Conservation (phyloP, 2,797 vertebrate species). For the Trachurus trachurus region DNA sequence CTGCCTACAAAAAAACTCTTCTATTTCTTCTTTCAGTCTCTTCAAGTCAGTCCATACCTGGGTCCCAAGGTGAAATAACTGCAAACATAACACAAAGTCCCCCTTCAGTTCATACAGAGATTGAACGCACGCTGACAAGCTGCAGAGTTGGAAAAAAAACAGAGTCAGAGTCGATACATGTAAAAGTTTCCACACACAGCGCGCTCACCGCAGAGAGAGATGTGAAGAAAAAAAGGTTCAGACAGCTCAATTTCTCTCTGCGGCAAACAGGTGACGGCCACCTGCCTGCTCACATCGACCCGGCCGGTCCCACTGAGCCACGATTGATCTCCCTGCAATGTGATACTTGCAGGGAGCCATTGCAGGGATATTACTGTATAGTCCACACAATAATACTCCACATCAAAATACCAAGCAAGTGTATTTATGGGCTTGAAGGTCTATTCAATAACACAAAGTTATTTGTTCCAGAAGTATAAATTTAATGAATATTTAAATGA, state of each 20-base stretch:
- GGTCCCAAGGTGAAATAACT: too few species aligned
- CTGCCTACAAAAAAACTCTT: too few species aligned
- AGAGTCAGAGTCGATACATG: neutral
- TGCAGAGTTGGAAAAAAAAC: too few species aligned
- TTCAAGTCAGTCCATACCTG: too few species aligned
- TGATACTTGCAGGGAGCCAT: neutral
- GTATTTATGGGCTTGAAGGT: neutral
- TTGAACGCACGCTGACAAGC: too few species aligned
- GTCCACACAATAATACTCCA: neutral
- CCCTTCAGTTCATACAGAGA: too few species aligned
- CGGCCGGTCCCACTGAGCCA: constrained; percentile 21
- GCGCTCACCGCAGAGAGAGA: constrained; percentile 4
- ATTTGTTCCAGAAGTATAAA: neutral
- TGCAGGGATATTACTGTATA: neutral
- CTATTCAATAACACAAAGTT: neutral
- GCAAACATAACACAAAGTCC: too few species aligned
- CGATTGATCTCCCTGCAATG: constrained; percentile 19
- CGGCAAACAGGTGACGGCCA: constrained; percentile 41
- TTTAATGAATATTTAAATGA: neutral
- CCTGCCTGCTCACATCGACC: constrained; percentile 31
- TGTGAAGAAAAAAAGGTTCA: constrained; percentile 13
- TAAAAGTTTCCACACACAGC: neutral
- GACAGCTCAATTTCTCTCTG: constrained; percentile 47
- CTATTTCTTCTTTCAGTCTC: too few species aligned
- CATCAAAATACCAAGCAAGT: neutral